These are phyloP conservation scores for Ceratothoa steindachneri DNA, from an alignment of 2,888 invertebrate species.

Conservation along the genomic window DNA sequence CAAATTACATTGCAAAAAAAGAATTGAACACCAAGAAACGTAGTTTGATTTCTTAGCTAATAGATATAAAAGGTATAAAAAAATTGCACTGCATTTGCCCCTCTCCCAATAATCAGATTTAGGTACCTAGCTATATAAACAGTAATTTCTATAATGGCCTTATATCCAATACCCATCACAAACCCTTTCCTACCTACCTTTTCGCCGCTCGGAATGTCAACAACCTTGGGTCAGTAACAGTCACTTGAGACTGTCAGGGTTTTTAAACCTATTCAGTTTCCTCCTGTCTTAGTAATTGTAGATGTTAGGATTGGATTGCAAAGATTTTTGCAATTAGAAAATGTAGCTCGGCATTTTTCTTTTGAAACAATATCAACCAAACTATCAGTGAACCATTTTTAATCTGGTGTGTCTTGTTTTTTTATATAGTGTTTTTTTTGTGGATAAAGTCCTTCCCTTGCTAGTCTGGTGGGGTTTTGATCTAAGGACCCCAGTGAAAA, in stretches of 20 bases:
- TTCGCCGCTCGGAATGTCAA: conserved; percentile 8
- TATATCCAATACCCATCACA: not conserved
- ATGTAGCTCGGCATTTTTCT: not conserved
- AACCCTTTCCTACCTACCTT: not conserved
- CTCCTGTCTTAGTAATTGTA: not conserved
- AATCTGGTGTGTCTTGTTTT: too few species aligned
- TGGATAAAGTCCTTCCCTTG: not conserved
- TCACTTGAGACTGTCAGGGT: not conserved
- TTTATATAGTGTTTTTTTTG: not conserved
- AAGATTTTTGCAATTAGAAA: not conserved
- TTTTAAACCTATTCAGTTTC: not conserved
- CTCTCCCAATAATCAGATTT: too few species aligned
- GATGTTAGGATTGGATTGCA: not conserved
- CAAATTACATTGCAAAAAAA: too few species aligned
- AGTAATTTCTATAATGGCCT: too few species aligned
- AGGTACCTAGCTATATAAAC: too few species aligned
- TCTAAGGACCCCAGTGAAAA: not conserved
- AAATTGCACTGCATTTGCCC: too few species aligned
- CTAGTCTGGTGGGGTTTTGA: not conserved
- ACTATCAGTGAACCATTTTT: too few species aligned
- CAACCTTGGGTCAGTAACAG: conserved; percentile 10
- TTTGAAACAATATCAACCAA: too few species aligned
- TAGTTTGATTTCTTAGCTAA: too few species aligned
- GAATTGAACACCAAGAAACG: too few species aligned
- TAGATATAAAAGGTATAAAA: too few species aligned